phyloP scores from a whole-genome alignment of 2,113 vertebrate genomes.

The Hippocampus comes region DNA sequence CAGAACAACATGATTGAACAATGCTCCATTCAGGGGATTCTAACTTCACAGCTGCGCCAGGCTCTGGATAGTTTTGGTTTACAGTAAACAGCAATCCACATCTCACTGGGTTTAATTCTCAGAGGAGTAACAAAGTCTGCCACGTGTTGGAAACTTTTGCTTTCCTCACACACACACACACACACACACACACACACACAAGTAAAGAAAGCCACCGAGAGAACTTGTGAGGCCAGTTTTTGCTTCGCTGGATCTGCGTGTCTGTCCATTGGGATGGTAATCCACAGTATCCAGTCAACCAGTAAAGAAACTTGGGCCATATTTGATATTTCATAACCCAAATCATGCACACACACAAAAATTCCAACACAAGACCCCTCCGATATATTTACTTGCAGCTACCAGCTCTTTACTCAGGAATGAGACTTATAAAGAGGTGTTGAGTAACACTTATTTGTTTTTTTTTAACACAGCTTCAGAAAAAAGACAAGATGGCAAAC shows the following conservation, averaged over 20 bases:
- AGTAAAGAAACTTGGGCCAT: not conserved
- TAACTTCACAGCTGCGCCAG: conserved; percentile 34
- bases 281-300: not conserved
- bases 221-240: conserved; percentile 16
- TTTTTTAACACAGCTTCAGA: conserved; percentile 18
- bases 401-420: conserved; percentile 6
- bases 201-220: not conserved
- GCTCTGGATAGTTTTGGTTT: conserved; percentile 31
- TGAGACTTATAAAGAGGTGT: conserved; percentile 3
- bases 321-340: not conserved
- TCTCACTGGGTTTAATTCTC: conserved; percentile 41
- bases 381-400: conserved; percentile 9
- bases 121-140: conserved; percentile 25
- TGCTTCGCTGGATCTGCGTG: conserved; percentile 26
- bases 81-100: conserved; percentile 13
- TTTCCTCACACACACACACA: not conserved
- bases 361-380: not conserved
- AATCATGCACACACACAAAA: not conserved
- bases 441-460: conserved; percentile 13
- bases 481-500: conserved; percentile 13
- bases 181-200: conserved; percentile 2
- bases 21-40: conserved; percentile 17
- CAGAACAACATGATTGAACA: conserved; percentile 20
- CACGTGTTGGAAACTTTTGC: conserved; percentile 7
- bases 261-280: conserved; percentile 4